Evolutionary conservation across 2,113 vertebrate species (phyloP).

Genomic region (Mohoua ochrocephala): DNA sequence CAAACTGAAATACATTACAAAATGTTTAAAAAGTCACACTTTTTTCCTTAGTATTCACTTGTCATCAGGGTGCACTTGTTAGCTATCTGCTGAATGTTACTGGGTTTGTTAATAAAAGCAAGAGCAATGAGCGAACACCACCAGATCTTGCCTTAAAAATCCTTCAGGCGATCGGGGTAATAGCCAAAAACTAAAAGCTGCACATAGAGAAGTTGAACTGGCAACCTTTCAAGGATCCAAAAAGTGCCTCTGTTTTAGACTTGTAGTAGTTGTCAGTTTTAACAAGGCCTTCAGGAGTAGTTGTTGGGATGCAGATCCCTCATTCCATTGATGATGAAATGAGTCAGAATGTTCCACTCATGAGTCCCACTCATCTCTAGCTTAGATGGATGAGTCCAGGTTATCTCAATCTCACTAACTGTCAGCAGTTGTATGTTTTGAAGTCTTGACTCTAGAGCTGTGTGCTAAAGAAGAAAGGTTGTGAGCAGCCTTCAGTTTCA

Average conservation of each 20-base stretch:
- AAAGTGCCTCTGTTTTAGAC: neutral
- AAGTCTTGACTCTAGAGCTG: neutral
- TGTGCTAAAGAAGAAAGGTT: neutral
- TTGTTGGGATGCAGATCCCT: neutral
- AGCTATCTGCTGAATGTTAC: neutral
- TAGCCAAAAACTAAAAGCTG: neutral
- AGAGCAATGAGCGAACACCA: neutral
- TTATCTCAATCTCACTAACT: neutral
- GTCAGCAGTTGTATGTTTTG: neutral
- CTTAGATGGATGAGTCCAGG: neutral
- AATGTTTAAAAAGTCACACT: neutral
- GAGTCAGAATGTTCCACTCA: neutral
- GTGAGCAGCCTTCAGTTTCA: neutral
- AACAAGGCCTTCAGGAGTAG: neutral
- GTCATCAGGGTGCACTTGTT: neutral
- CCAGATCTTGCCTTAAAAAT: neutral
- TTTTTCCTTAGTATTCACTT: neutral
- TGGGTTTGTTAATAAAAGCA: neutral
- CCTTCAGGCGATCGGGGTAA: neutral
- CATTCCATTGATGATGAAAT: accelerated
- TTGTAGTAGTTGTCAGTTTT: neutral
- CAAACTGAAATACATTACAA: neutral
- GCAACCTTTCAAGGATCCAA: neutral
- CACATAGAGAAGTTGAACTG: neutral
- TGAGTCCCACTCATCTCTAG: neutral